Percentiles rank a stretch among this genome's conserved stretches.
Conservation (phyloP, 1,140 invertebrate species). For the Adelges cooleyi region DNA sequence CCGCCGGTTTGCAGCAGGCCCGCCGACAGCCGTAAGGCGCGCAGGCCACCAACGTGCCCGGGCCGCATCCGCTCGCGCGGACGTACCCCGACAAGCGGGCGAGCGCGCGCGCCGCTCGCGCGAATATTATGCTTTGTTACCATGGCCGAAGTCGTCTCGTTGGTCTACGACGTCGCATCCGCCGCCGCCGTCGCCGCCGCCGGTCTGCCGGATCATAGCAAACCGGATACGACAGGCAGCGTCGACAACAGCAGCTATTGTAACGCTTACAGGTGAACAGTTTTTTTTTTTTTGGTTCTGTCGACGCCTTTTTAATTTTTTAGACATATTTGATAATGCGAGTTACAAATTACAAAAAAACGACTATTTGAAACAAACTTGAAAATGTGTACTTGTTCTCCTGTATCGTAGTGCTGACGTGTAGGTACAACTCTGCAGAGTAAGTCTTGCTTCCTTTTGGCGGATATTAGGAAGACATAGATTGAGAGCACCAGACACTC, state of each 20-base stretch:
- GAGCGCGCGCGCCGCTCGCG: not conserved
- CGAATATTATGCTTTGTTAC: conserved; percentile 11
- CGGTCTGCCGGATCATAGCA: no score
- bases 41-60: not conserved
- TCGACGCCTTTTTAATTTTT: no score
- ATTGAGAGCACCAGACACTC: no score
- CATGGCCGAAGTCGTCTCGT: conserved; percentile 5
- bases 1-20: not conserved
- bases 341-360: no score
- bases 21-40: not conserved
- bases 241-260: not conserved
- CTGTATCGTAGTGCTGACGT: no score
- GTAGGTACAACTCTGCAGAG: no score
- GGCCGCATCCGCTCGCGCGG: not conserved
- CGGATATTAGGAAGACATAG: no score
- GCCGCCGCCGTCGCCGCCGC: not conserved
- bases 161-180: conserved; percentile 4
- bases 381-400: no score
- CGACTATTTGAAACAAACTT: no score
- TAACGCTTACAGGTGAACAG: conserved; percentile 17
- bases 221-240: not conserved
- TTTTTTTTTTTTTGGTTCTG: no score
- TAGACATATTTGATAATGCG: no score
- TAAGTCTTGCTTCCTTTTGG: no score
- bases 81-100: not conserved